A percentile compares a stretch with the other conserved stretches of the same genome.
Conservation (phyloP, 2,113 vertebrate genomes). For the Proterorhinus semilunaris region DNA sequence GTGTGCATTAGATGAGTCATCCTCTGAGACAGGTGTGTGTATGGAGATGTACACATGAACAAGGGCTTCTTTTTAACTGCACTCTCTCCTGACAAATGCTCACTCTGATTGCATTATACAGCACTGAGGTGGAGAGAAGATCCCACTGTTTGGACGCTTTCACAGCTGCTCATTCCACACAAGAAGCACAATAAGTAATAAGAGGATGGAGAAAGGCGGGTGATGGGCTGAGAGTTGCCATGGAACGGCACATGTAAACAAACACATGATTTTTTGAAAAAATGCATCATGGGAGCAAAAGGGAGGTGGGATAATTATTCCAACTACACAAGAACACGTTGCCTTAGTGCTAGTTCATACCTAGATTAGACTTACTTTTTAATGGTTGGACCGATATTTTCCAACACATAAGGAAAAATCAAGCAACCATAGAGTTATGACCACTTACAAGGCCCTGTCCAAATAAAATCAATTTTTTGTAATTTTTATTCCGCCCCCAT, state of each 20-base stretch:
- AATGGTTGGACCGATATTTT: too few relatives aligned
- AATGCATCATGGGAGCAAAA: neutral
- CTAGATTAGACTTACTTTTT: neutral
- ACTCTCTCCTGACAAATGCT: constrained; percentile 46
- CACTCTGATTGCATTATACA: constrained; percentile 61
- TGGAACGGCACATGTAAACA: constrained; percentile 7
- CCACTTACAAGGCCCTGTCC: neutral
- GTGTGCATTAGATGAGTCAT: constrained; percentile 53
- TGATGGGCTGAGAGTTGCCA: constrained; percentile 16
- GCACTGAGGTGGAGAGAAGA: constrained; percentile 34
- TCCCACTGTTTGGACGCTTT: constrained; percentile 44
- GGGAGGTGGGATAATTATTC: neutral
- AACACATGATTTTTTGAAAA: neutral
- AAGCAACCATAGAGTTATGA: neutral
- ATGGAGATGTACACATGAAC: neutral
- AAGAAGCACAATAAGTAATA: constrained; percentile 27
- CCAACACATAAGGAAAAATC: too few relatives aligned
- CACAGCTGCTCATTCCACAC: constrained; percentile 26
- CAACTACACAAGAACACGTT: neutral
- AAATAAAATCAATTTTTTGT: too few relatives aligned
- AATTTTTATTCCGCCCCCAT: too few relatives aligned
- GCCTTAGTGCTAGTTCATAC: neutral
- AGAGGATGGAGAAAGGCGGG: constrained; percentile 35
- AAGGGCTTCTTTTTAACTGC: constrained; percentile 28
- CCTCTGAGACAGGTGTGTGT: constrained; percentile 20